phyloP scores from a whole-genome alignment of 1,140 invertebrate species.

The Sarcophaga bullata region DNA sequence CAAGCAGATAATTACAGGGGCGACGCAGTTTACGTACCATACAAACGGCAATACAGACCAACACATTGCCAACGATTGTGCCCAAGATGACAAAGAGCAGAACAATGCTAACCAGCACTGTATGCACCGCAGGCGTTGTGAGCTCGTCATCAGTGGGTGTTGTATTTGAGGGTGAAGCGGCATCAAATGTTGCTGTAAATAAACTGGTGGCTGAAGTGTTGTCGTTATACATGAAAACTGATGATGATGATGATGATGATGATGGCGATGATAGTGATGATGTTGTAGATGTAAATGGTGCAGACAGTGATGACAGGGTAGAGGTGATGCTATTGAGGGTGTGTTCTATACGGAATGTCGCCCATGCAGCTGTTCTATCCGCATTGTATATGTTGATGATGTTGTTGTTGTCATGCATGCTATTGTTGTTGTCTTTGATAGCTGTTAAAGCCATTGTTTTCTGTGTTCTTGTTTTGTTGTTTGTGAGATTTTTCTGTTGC shows the following conservation, averaged over 20 bases:
- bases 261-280: background rate
- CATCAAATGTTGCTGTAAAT: constrained; percentile 49
- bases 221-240: background rate
- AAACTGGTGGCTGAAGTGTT: constrained; percentile 42
- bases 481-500: too few relatives aligned
- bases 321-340: constrained; percentile 13
- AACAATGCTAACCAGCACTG: constrained; percentile 77
- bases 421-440: background rate
- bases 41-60: constrained; percentile 89
- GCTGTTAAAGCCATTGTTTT: background rate
- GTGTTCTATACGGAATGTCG: background rate
- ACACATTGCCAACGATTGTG: constrained; percentile 87
- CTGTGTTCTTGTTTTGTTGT: background rate
- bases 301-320: constrained; percentile 1
- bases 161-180: background rate
- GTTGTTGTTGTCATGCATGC: background rate
- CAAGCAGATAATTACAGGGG: constrained; percentile 88
- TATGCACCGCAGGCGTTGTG: constrained; percentile 67
- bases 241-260: background rate
- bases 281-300: background rate
- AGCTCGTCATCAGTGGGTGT: constrained; percentile 47
- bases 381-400: constrained; percentile 20
- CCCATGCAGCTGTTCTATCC: background rate
- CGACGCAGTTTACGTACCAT: constrained; percentile 85
- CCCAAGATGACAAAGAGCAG: constrained; percentile 80